A percentile compares a stretch with the other conserved stretches of the same genome.
phyloP scores from a whole-genome alignment of 2,797 vertebrate species.

The Amazona finschi region DNA sequence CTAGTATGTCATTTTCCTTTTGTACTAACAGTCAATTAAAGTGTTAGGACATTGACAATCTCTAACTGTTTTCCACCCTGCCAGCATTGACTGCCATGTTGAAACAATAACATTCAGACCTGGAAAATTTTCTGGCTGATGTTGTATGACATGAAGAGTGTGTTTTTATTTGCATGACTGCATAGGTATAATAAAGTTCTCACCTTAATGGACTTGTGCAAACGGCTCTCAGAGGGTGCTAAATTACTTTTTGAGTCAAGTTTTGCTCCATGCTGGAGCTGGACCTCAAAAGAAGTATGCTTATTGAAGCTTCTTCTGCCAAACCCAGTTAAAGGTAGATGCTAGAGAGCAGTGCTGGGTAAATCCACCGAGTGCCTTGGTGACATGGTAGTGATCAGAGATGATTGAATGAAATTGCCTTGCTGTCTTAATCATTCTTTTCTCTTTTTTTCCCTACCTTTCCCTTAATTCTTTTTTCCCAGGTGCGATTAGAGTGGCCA shows the following conservation, averaged over 20 bases:
- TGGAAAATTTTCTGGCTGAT: conserved; percentile 22
- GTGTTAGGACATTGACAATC: conserved; percentile 2
- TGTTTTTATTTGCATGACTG: conserved; percentile 52
- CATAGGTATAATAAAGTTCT: conserved; percentile 36
- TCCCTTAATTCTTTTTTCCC: neutral
- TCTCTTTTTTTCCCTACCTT: neutral
- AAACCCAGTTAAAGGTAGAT: neutral
- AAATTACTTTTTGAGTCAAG: neutral
- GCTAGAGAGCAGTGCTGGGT: neutral
- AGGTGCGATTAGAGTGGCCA: conserved; percentile 96
- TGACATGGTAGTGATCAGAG: neutral
- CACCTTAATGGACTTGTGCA: conserved; percentile 17
- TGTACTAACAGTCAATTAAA: conserved; percentile 34
- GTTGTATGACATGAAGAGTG: neutral
- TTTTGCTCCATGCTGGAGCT: neutral
- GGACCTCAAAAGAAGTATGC: neutral
- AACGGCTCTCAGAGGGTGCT: neutral
- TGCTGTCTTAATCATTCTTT: neutral
- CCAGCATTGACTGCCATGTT: conserved; percentile 1
- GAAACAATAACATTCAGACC: conserved; percentile 25
- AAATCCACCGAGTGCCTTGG: neutral
- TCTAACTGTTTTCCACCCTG: conserved; percentile 12
- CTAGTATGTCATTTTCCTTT: conserved; percentile 1
- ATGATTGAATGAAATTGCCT: neutral
- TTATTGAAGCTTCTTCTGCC: neutral